These are phyloP conservation scores for Acanthopleura granulata DNA, from an alignment of 2,888 invertebrate genomes.

Conservation along the genomic window DNA sequence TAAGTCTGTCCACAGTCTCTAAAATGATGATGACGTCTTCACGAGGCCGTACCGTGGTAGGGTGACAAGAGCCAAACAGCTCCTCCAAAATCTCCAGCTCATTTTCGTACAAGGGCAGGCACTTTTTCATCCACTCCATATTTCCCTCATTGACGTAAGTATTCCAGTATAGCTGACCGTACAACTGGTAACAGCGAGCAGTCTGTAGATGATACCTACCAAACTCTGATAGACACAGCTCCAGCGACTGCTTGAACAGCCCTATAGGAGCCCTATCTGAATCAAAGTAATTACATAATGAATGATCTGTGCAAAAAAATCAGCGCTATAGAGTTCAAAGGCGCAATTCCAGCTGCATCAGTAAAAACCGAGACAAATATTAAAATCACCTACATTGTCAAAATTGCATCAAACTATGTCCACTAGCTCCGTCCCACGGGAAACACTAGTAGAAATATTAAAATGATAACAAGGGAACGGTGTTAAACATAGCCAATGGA, in stretches of 20 bases:
- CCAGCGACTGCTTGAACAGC: constrained; percentile 37
- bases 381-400: no score
- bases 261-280: constrained; percentile 40
- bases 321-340: no score
- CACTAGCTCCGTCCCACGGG: no score
- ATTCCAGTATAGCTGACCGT: constrained; percentile 48
- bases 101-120: constrained; percentile 33
- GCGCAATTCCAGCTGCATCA: no score
- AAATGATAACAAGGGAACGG: no score
- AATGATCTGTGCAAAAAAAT: background rate
- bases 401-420: no score
- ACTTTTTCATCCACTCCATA: constrained; percentile 28
- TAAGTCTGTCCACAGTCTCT: constrained; percentile 32
- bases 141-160: constrained; percentile 22
- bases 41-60: constrained; percentile 41
- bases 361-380: no score
- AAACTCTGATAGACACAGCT: constrained; percentile 38
- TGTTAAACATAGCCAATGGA: no score
- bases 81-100: constrained; percentile 42
- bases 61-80: constrained; percentile 39
- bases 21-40: constrained; percentile 47
- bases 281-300: background rate
- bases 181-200: constrained; percentile 43
- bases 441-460: no score
- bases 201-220: constrained; percentile 41